These are phyloP conservation scores for Rhinophrynus dorsalis DNA, from an alignment of 2,797 vertebrate species.

Conservation along the genomic window DNA sequence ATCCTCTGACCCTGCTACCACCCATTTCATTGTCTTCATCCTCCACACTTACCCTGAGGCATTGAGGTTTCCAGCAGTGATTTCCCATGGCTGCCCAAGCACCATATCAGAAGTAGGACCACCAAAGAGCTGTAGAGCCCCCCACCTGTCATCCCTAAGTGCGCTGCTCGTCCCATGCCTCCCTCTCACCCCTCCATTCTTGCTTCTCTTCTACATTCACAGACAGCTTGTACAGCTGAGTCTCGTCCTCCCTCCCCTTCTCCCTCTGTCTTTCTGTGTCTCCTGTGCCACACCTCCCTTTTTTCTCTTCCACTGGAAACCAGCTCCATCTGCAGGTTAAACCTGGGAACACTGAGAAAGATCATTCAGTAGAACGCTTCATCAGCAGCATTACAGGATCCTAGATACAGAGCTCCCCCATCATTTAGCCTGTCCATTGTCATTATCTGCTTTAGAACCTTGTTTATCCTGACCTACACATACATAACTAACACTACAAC, in stretches of 20 bases:
- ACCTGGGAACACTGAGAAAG: neutral
- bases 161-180: constrained; percentile 30
- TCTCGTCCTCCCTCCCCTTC: neutral
- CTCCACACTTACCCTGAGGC: constrained; percentile 43
- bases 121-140: constrained; percentile 13
- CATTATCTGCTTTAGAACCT: neutral
- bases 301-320: neutral
- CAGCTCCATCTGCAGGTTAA: constrained; percentile 24
- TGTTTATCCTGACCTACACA: neutral
- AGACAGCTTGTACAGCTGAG: constrained; percentile 7
- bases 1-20: constrained; percentile 19
- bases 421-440: neutral
- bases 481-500: too few relatives aligned
- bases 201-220: constrained; percentile 29
- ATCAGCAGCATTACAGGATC: constrained; percentile 1
- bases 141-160: constrained; percentile 32
- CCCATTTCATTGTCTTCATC: constrained; percentile 40
- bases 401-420: constrained; percentile 24
- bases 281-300: constrained; percentile 32
- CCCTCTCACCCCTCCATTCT: constrained; percentile 40
- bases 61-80: constrained; percentile 30
- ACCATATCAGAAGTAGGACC: constrained; percentile 23
- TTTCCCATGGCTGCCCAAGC: constrained; percentile 34
- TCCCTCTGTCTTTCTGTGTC: constrained; percentile 19
- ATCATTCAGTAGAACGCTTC: constrained; percentile 7